A percentile compares a stretch with the other conserved stretches of the same genome.
These are phyloP conservation scores for Drosophila percnosoma DNA, from an alignment of 2,888 invertebrate species.

Conservation along the genomic window DNA sequence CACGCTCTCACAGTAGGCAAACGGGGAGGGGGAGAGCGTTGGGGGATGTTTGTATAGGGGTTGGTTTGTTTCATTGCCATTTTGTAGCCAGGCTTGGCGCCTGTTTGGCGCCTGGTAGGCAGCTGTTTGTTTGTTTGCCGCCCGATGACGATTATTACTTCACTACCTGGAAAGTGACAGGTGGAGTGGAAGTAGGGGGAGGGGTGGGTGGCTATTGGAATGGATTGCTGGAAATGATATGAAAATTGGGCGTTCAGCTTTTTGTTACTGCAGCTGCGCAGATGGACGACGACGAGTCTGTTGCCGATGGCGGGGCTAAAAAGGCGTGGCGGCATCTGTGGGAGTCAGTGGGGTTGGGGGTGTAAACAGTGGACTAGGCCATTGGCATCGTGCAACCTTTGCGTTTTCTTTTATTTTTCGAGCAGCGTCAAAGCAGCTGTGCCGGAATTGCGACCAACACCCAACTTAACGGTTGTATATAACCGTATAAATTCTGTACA, in stretches of 20 bases:
- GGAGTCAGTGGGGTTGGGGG: neutral
- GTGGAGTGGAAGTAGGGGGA: slow-evolving; percentile 11
- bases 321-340: slow-evolving; percentile 32
- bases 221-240: neutral
- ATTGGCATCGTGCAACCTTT: slow-evolving; percentile 75
- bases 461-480: slow-evolving; percentile 11
- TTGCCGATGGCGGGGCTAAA: slow-evolving; percentile 4
- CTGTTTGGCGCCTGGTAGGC: slow-evolving; percentile 77
- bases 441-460: slow-evolving; percentile 53
- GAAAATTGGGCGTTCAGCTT: slow-evolving; percentile 75
- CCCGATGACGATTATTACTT: slow-evolving; percentile 61
- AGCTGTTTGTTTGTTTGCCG: slow-evolving; percentile 56
- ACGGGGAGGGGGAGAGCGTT: neutral
- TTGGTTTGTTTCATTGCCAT: slow-evolving; percentile 70
- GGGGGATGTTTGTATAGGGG: neutral
- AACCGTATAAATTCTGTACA: slow-evolving; percentile 1
- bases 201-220: neutral
- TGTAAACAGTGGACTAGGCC: slow-evolving; percentile 74
- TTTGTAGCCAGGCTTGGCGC: slow-evolving; percentile 52
- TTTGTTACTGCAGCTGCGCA: slow-evolving; percentile 66
- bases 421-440: slow-evolving; percentile 55
- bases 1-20: slow-evolving; percentile 16
- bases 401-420: slow-evolving; percentile 44
- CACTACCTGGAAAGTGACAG: slow-evolving; percentile 60
- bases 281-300: slow-evolving; percentile 1